Conservation (phyloP, 2,113 vertebrate genomes). For the Lophochroa leadbeateri region DNA sequence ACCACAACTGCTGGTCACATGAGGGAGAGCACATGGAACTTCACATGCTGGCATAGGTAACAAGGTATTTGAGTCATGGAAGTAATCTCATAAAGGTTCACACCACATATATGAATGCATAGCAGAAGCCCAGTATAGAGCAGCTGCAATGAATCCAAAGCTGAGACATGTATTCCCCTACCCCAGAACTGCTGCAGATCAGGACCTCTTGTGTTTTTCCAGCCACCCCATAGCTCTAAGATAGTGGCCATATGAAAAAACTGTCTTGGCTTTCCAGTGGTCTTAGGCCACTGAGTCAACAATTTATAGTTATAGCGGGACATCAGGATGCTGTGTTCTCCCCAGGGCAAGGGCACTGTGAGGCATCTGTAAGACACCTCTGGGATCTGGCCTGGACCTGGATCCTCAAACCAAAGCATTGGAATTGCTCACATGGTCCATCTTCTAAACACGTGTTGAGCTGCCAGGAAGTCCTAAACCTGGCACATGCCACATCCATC, state of each 20-base stretch:
- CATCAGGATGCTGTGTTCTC: accelerated
- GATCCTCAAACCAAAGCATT: not conserved
- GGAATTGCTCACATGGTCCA: not conserved
- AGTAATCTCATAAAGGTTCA: not conserved
- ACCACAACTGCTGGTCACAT: not conserved
- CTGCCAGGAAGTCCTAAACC: not conserved
- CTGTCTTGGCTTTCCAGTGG: not conserved
- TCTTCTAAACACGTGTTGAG: not conserved
- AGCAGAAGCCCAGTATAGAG: not conserved
- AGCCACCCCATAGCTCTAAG: not conserved
- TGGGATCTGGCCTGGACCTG: not conserved
- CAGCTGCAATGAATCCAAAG: not conserved
- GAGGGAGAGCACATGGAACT: not conserved
- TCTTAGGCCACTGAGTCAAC: not conserved
- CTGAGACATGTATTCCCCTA: not conserved
- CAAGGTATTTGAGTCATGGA: not conserved
- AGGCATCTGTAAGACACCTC: not conserved
- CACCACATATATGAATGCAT: not conserved
- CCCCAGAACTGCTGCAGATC: not conserved
- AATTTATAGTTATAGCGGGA: not conserved
- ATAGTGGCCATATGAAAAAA: not conserved
- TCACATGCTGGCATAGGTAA: not conserved
- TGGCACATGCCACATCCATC: not conserved
- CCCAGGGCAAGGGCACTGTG: not conserved
- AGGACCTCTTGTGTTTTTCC: not conserved